These are phyloP conservation scores for Axinella damicornis DNA, from an alignment of 37 sponge, comb jelly and placozoan genomes.

Conservation along the genomic window DNA sequence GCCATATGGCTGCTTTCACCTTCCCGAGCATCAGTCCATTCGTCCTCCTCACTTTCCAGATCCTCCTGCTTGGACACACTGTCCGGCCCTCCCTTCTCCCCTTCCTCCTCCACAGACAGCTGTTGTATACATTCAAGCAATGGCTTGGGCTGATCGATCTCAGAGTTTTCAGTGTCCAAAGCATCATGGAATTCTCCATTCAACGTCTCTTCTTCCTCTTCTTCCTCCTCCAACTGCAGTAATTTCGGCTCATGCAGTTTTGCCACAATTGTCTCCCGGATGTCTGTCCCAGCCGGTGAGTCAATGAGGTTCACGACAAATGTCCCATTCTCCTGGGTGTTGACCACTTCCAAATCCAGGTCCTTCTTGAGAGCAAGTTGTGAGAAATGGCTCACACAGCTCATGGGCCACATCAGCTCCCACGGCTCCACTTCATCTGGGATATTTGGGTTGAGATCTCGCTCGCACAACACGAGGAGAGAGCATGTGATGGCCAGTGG, in stretches of 20 bases:
- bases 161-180: not conserved
- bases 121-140: too few species aligned
- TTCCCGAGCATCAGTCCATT: not conserved
- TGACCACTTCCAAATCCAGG: conserved; percentile 16
- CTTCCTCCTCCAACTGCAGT: not conserved
- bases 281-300: not conserved
- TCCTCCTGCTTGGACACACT: not conserved
- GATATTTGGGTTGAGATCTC: conserved; percentile 18
- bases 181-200: too few species aligned
- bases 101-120: not conserved
- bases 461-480: conserved; percentile 11
- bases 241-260: conserved; percentile 6
- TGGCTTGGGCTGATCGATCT: not conserved
- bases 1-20: not conserved
- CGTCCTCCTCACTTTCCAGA: not conserved
- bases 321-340: not conserved
- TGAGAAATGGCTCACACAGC: conserved; percentile 11
- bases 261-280: conserved; percentile 29
- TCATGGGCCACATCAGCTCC: conserved; percentile 44
- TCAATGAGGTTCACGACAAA: conserved; percentile 3
- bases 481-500: conserved; percentile 28
- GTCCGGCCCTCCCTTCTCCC: conserved; percentile 1
- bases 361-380: conserved; percentile 6
- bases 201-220: conserved; percentile 1
- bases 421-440: conserved; percentile 8